Conservation (phyloP, 2,888 invertebrate species). For the Synergus japonicus region DNA sequence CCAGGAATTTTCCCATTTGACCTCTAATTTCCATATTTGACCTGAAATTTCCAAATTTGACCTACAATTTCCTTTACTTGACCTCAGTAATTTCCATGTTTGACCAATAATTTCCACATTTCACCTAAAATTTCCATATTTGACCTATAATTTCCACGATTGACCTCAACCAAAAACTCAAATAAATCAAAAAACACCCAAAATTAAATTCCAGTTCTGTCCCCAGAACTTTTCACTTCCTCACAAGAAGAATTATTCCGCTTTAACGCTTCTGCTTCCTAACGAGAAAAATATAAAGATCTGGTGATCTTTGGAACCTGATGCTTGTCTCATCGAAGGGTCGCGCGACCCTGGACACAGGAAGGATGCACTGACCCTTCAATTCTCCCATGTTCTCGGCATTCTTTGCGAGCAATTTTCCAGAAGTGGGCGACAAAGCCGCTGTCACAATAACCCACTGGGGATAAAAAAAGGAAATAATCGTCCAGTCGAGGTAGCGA, state of each 20-base stretch:
- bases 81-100: too few species aligned
- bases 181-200: background rate
- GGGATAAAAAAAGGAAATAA: conserved; percentile 58
- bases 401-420: conserved; percentile 69
- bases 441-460: conserved; percentile 70
- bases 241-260: conserved; percentile 11
- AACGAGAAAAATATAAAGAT: conserved; percentile 32
- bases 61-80: too few species aligned
- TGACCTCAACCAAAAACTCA: background rate
- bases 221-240: background rate
- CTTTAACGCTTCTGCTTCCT: conserved; percentile 12
- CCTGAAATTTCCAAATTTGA: background rate
- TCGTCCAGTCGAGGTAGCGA: conserved; percentile 62
- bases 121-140: too few species aligned
- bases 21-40: background rate
- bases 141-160: background rate
- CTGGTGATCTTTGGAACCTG: conserved; percentile 25
- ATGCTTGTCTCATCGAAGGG: conserved; percentile 37
- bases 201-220: background rate
- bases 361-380: conserved; percentile 58
- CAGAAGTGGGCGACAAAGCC: conserved; percentile 72
- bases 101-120: too few species aligned
- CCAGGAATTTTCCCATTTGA: background rate
- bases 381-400: conserved; percentile 54
- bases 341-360: conserved; percentile 39